A percentile compares a stretch with the other conserved stretches of the same genome.
Conservation (phyloP, 2,888 invertebrate genomes). For the Lissocephala sabroskyi region DNA sequence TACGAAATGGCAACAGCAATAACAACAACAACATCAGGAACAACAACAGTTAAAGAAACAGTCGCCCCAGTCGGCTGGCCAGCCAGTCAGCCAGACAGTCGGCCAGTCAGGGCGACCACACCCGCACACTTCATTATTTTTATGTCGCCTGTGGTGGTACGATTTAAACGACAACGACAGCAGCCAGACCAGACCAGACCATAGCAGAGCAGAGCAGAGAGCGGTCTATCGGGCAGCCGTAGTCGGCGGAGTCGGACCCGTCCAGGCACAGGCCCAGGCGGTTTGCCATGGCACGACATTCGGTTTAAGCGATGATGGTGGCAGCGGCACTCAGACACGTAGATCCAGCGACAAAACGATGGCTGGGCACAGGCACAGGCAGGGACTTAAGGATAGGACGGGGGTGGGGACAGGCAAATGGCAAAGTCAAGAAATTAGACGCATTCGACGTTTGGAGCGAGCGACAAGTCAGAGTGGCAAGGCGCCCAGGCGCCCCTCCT, state of each 20-base stretch:
- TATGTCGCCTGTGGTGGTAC: conserved; percentile 72
- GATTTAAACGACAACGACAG: conserved; percentile 58
- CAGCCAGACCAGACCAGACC: conserved; percentile 18
- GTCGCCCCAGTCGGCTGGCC: conserved; percentile 5
- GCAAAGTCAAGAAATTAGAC: conserved; percentile 50
- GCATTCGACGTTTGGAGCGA: conserved; percentile 60
- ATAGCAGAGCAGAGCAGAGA: neutral
- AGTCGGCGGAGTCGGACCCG: too few species aligned
- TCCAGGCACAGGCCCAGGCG: neutral
- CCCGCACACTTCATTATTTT: conserved; percentile 73
- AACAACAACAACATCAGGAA: too few species aligned
- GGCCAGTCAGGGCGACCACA: conserved; percentile 67
- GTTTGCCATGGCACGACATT: conserved; percentile 49
- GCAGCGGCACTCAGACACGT: too few species aligned
- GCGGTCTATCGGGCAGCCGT: neutral
- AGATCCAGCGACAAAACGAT: too few species aligned
- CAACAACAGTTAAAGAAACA: conserved; percentile 33
- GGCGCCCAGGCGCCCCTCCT: conserved; percentile 20
- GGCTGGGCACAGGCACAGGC: too few species aligned
- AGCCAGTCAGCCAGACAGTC: conserved; percentile 5
- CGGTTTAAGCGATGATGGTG: conserved; percentile 26
- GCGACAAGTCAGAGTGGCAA: conserved; percentile 58
- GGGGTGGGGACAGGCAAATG: conserved; percentile 8
- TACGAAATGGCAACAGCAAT: conserved; percentile 46
- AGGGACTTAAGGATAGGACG: too few species aligned